Evolutionary conservation across 1,140 invertebrate genomes (phyloP).

Genomic region (Pectinophora gossypiella): DNA sequence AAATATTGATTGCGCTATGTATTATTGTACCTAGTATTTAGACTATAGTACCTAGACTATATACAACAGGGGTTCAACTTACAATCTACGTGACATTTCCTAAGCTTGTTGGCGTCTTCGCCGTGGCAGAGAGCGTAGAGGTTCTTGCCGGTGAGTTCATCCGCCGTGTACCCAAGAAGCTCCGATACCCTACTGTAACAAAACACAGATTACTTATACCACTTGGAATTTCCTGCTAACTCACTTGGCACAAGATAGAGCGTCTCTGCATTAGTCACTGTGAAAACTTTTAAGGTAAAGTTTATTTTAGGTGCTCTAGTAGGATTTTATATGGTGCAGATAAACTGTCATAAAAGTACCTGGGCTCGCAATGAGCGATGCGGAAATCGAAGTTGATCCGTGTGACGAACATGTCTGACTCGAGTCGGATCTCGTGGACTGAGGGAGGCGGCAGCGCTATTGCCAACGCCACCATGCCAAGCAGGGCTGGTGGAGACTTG

Average conservation of each 20-base stretch:
- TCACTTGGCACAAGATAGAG: too few relatives aligned
- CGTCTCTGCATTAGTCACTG: too few relatives aligned
- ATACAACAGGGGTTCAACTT: slow-evolving; percentile 82
- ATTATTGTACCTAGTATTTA: too few relatives aligned
- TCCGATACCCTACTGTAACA: slow-evolving; percentile 89
- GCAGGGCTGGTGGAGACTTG: slow-evolving; percentile 87
- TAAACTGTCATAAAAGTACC: too few relatives aligned
- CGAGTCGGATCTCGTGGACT: slow-evolving; percentile 96
- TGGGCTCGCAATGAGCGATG: slow-evolving; percentile 97
- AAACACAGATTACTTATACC: not conserved
- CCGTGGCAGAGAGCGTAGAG: slow-evolving; percentile 96
- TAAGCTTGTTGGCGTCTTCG: slow-evolving; percentile 94
- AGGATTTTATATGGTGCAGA: too few relatives aligned
- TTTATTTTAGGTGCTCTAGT: too few relatives aligned
- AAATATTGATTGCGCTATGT: too few relatives aligned
- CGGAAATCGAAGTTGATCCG: slow-evolving; percentile 96
- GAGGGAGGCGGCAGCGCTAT: slow-evolving; percentile 96
- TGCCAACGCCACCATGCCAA: slow-evolving; percentile 95
- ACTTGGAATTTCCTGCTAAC: too few relatives aligned
- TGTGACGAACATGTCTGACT: slow-evolving; percentile 97
- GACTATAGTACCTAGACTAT: too few relatives aligned
- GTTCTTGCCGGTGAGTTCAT: slow-evolving; percentile 95
- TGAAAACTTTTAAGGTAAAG: too few relatives aligned
- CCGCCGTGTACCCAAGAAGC: slow-evolving; percentile 92
- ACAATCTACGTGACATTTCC: slow-evolving; percentile 95